Base-by-base conservation (phyloP, 1,140 invertebrate species). In the Drosophila pachea region DNA sequence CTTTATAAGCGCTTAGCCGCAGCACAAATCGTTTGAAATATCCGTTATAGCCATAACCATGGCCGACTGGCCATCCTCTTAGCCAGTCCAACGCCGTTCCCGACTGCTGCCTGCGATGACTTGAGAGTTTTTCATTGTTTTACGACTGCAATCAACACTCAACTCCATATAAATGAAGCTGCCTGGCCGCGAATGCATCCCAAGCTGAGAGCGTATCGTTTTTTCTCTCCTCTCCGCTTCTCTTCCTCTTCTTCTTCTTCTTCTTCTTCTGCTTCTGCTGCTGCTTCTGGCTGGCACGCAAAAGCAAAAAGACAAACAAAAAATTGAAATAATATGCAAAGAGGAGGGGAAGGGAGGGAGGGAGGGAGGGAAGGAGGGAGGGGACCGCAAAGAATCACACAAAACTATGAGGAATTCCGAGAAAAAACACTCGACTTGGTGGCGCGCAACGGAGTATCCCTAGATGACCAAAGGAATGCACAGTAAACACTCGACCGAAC, bases 351-450 rank as follows among this genome's bases (percentile, higher is more conserved):
- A 22, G 22, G 22, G 22, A 22, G 22, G 22, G 22, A 3, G n/a
- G n/a, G 22, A 22, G 22, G n/a, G n/a, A n/a, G n/a, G n/a, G n/a
- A n/a, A n/a, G 38, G 16, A 12, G 9, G 47, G 5, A 42, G 40
- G 14, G n/a, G n/a, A 12, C n/a, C 40, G 40, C 40, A n/a, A 43
- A 68, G 60, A 47, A 56, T 64, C 66, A 53, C 48, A 52, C 22
- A 22, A 22, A 62, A 42, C 52, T 60, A 36, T 55, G 67, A 60
- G 66, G 22, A 60, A 71, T 84, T 84, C 81, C 70, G 29, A 68
- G 79, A 84, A 84, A 50, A 84, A 76, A 48, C 53, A 84, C 79
- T 84, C 70, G 63, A 79, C 62, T 75, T 47, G 60, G 54, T 50
- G 63, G 42, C 70, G 40, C 50, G 56, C 40, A 50, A 33, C 54